Evolutionary conservation across 2,797 vertebrate genomes (phyloP), one percentile per base, ranked within the genome.

Genomic region (Ctenopoma kingsleyae): DNA sequence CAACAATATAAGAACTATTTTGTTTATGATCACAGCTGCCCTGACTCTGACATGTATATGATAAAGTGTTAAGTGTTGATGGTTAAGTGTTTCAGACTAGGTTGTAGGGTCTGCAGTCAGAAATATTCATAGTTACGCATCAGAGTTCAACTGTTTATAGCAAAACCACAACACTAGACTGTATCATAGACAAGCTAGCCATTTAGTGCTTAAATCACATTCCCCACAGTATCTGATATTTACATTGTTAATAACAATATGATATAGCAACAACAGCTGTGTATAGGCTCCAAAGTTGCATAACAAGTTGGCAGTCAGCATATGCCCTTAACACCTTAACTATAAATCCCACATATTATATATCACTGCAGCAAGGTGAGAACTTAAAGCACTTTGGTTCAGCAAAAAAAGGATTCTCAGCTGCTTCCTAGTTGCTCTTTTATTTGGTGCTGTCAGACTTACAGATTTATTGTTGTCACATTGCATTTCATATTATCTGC

Each of bases 341-440:
- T 53, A 4, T 36, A 46, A 40, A 25, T 50, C 25, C 15, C 20
- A 6, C 8, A 53, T 27, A 27, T 27, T 27, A 27, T 19, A 8
- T 3, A 49, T 44, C 15, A 20, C 20, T 53, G 23, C 16, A 49
- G 48, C 41, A 54, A 59, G 54, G 27, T 55, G 62, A 61, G n/a
- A 38, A 44, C 12, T 16, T 2, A 48, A 56, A 35, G 16, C 20
- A 8, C 15, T 20, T 17, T 43, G 17, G 1, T 7, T 49, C 52
- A 57, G 53, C 53, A 52, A 22, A 46, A 68, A 36, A 13, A 48
- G 12, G 17, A 22, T 54, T 30, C 32, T 58, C 41, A 40, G 32
- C 49, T 60, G 23, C 48, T 35, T 49, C 17, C 40, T 35, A 43
- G 27, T 50, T 64, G 27, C 35, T 56, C 20, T 40, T 65, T 19